Conservation (phyloP, 2,113 vertebrate species). For the Indicator maculatus region DNA sequence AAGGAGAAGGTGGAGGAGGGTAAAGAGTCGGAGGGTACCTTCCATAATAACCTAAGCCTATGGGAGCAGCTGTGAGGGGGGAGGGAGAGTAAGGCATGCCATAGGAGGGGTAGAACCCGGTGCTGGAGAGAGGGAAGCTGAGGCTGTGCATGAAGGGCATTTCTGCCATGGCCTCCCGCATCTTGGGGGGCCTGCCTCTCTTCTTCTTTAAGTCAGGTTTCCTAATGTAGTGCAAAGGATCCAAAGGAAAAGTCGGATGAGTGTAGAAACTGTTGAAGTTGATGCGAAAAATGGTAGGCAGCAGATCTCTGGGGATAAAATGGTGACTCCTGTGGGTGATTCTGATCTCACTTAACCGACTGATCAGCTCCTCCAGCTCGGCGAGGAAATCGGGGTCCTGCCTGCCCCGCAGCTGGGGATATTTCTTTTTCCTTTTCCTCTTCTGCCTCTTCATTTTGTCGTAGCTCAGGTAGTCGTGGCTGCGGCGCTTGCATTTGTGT, state of each 20-base stretch:
- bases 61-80: conserved; percentile 82
- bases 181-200: conserved; percentile 89
- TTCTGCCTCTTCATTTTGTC: conserved; percentile 92
- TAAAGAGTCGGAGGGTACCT: conserved; percentile 88
- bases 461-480: conserved; percentile 87
- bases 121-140: conserved; percentile 88
- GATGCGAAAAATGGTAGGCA: conserved; percentile 91
- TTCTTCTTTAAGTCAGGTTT: conserved; percentile 89
- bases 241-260: conserved; percentile 85
- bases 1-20: conserved; percentile 88
- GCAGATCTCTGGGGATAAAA: conserved; percentile 84
- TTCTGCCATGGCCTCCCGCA: conserved; percentile 93
- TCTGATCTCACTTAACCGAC: conserved; percentile 86
- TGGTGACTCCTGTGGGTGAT: conserved; percentile 89
- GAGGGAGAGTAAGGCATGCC: conserved; percentile 94
- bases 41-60: conserved; percentile 92
- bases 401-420: conserved; percentile 86
- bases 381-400: conserved; percentile 93
- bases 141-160: conserved; percentile 96
- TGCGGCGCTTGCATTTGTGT: conserved; percentile 89
- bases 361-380: conserved; percentile 90
- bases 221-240: conserved; percentile 89
- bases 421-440: conserved; percentile 96
- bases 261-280: conserved; percentile 89
- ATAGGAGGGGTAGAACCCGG: conserved; percentile 94